Percentiles rank a stretch among this genome's conserved stretches.
phyloP scores from a whole-genome alignment of 1,140 invertebrate species.

The Drosophila ambigua region DNA sequence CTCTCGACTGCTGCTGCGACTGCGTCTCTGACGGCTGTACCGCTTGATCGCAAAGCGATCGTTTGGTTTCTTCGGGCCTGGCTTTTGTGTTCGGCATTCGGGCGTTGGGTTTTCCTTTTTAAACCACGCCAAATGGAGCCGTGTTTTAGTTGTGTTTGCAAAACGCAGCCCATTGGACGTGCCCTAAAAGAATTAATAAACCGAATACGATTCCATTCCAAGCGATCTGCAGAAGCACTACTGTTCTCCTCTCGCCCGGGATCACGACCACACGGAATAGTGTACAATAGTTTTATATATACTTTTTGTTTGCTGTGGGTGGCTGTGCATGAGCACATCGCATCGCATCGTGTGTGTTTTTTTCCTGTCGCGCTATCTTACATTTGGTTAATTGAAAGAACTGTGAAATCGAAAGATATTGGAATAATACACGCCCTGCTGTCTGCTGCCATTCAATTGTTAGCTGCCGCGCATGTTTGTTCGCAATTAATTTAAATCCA shows the following conservation, averaged over 20 bases:
- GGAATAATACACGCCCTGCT: slow-evolving; percentile 7
- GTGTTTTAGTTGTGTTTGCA: slow-evolving; percentile 72
- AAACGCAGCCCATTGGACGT: slow-evolving; percentile 69
- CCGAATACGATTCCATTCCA: not conserved
- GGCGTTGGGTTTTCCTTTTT: slow-evolving; percentile 68
- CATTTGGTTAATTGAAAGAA: slow-evolving; percentile 39
- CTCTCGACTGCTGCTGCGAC: no score
- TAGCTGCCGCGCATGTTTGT: slow-evolving; percentile 31
- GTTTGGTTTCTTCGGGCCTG: slow-evolving; percentile 28
- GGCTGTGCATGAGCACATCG: not conserved
- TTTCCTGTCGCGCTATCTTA: slow-evolving; percentile 16
- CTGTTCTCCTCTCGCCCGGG: not conserved
- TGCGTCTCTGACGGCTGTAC: not conserved
- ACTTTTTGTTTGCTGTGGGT: slow-evolving; percentile 44
- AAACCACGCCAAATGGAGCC: slow-evolving; percentile 52
- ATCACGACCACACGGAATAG: slow-evolving; percentile 22
- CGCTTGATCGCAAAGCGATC: slow-evolving; percentile 5
- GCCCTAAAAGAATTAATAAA: slow-evolving; percentile 16
- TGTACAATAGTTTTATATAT: slow-evolving; percentile 6
- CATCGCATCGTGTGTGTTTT: slow-evolving; percentile 7
- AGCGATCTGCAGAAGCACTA: slow-evolving; percentile 2
- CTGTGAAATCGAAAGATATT: slow-evolving; percentile 8
- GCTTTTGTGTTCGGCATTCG: slow-evolving; percentile 65
- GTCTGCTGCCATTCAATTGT: slow-evolving; percentile 24
- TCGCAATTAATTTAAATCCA: slow-evolving; percentile 45